Percentiles rank a stretch among this genome's conserved stretches.
Evolutionary conservation across 2,888 invertebrate species (phyloP).

Genomic region (Tanaodytes sp.): DNA sequence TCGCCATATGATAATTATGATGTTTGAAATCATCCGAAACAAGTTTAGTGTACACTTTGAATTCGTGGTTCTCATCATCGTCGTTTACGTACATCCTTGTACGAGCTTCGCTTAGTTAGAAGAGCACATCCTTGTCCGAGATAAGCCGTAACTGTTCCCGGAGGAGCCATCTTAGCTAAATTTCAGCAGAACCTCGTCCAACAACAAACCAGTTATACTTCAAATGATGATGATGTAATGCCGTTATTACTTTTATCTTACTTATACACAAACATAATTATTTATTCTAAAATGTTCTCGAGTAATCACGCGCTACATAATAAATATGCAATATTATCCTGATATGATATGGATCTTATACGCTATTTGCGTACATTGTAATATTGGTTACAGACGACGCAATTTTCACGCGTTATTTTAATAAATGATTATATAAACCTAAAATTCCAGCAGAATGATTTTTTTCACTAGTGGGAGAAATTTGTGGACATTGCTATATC

Average conservation of each 20-base stretch:
- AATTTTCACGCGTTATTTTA: no score
- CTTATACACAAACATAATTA: no score
- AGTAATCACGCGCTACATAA: no score
- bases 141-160: conserved; percentile 68
- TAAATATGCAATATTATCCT: no score
- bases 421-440: no score
- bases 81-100: conserved; percentile 42
- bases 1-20: conserved; percentile 37
- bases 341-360: no score
- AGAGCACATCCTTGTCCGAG: conserved; percentile 60
- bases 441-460: no score
- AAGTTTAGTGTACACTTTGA: conserved; percentile 37
- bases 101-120: conserved; percentile 41
- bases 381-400: no score
- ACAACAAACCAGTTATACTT: conserved; percentile 62
- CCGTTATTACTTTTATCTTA: conserved; percentile 35
- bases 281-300: no score
- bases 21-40: conserved; percentile 27
- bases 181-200: conserved; percentile 63
- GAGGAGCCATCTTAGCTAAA: conserved; percentile 68
- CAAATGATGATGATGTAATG: conserved; percentile 37
- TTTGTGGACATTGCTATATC: no score
- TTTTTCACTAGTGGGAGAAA: no score
- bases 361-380: no score
- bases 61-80: conserved; percentile 44